Conservation (phyloP, 1,140 invertebrate species). For the Epicauta chinensis region DNA sequence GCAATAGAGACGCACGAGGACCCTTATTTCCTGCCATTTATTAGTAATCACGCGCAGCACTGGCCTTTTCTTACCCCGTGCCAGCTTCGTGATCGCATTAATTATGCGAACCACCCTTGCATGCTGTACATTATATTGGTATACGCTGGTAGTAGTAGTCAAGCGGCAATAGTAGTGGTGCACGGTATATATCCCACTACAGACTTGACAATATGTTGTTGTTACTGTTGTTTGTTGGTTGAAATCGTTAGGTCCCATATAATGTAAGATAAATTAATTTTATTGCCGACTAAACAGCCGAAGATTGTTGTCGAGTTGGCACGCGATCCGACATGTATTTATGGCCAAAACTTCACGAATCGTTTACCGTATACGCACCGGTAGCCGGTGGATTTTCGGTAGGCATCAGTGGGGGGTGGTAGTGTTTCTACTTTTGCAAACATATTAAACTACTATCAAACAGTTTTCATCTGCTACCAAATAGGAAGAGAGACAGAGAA, state of each 20-base stretch:
- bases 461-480: no score
- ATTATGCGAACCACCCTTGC: conserved; percentile 40
- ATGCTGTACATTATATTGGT: conserved; percentile 18
- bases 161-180: neutral
- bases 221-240: conserved; percentile 33
- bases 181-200: neutral
- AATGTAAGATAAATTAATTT: conserved; percentile 45
- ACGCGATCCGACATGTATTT: conserved; percentile 40
- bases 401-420: neutral
- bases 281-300: conserved; percentile 43
- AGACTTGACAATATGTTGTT: no score
- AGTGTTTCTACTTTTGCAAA: no score
- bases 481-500: no score
- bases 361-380: no score
- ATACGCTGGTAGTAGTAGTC: conserved; percentile 1
- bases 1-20: conserved; percentile 40
- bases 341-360: no score
- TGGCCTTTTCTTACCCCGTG: conserved; percentile 41
- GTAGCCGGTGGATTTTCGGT: no score
- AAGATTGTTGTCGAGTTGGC: conserved; percentile 41
- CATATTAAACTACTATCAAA: no score
- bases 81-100: conserved; percentile 42
- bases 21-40: conserved; percentile 44
- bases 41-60: conserved; percentile 42
- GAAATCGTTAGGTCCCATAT: conserved; percentile 28